A percentile compares a stretch with the other conserved stretches of the same genome.
phyloP scores from a whole-genome alignment of 2,113 vertebrate species.

The Indri indri region DNA sequence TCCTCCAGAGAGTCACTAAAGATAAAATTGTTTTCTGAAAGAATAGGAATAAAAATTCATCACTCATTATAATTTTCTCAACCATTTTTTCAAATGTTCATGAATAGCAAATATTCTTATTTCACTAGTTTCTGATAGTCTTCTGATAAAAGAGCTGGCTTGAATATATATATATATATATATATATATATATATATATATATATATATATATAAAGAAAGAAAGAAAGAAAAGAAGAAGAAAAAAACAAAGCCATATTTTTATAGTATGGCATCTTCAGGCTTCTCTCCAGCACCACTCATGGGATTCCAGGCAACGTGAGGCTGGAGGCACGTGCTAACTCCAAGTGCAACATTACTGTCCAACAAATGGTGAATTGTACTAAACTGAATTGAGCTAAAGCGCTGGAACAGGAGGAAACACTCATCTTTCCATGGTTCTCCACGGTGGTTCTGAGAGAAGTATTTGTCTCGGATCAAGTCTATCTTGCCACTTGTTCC shows the following conservation, averaged over 20 bases:
- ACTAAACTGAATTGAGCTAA: not conserved
- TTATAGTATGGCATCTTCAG: not conserved
- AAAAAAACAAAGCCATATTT: not conserved
- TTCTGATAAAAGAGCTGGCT: not conserved
- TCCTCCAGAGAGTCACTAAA: not conserved
- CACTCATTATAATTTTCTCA: not conserved
- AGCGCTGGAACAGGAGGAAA: not conserved
- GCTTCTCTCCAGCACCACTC: not conserved
- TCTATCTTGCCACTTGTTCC: not conserved
- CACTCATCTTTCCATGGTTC: not conserved
- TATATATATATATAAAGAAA: no score
- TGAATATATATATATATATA: no score
- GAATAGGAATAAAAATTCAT: not conserved
- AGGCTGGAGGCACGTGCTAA: not conserved
- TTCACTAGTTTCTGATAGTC: not conserved
- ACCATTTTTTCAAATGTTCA: not conserved
- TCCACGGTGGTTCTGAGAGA: not conserved
- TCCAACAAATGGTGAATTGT: not conserved
- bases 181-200: no score
- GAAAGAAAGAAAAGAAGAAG: not conserved
- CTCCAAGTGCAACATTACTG: no score
- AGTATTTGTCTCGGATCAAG: not conserved
- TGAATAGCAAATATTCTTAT: not conserved
- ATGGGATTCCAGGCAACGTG: not conserved
- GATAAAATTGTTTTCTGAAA: constrained; percentile 12